Evolutionary conservation across 2,888 invertebrate species (phyloP), one percentile per base, ranked within the genome.

Genomic region (Terebella lapidaria): DNA sequence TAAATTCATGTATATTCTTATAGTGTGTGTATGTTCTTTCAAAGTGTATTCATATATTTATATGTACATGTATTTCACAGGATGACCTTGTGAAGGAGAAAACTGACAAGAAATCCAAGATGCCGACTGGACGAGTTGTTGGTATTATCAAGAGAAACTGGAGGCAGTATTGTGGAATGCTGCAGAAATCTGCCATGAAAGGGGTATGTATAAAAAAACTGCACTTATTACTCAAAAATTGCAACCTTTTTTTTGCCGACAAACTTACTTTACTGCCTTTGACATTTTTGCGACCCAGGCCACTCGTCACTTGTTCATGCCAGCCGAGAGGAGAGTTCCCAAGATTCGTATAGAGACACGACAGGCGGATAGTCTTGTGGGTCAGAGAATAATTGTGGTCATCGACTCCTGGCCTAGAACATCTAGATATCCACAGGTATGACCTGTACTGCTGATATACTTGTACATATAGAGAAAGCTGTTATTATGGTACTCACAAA

Each of bases 161-260:
- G 95, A 84, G 95, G 46, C 96, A 95, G 76, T 97, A 96, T 81
- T 99, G 97, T 82, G 99, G 99, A 18, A 93, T 97, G 70, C 81
- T 99, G 58, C 87, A 92, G 78, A 87, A 88, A 0, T 90, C 88
- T 74, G 84, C 86, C 24, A 83, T 90, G 47, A 86, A 78, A 66
- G 78, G 79, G 72, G 81, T 81, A 51, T 51, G 65, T 63, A 10
- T 30, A 20, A 25, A n/a, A n/a, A n/a, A n/a, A n/a, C n/a, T n/a
- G n/a, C n/a, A n/a, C 42, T 26, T 25, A n/a, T n/a, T n/a, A n/a
- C n/a, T n/a, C n/a, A n/a, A n/a, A n/a, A n/a, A n/a, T n/a, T n/a
- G n/a, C n/a, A n/a, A n/a, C n/a, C n/a, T n/a, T n/a, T n/a, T n/a
- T n/a, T n/a, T n/a, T n/a, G n/a, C n/a, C n/a, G n/a, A n/a, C n/a